These are phyloP conservation scores for Percina caprodes DNA, from an alignment of 2,113 vertebrate genomes.

Conservation along the genomic window DNA sequence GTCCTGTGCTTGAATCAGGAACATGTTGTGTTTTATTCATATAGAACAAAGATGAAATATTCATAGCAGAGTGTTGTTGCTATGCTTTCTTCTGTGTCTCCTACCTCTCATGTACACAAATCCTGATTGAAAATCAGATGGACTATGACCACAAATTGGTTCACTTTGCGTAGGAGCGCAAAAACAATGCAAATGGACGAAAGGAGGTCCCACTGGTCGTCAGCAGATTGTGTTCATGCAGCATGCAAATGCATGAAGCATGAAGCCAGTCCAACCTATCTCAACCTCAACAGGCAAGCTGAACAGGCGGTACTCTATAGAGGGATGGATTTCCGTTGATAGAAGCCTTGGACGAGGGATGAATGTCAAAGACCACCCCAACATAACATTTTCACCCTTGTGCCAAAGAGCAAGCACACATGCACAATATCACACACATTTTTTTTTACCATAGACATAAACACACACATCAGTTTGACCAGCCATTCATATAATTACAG, in stretches of 20 bases:
- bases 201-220: conserved; percentile 60
- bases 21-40: conserved; percentile 76
- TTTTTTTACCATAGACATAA: background rate
- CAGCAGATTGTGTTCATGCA: conserved; percentile 75
- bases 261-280: conserved; percentile 56
- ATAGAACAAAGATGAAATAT: conserved; percentile 75
- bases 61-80: conserved; percentile 54
- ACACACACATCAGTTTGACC: conserved; percentile 45
- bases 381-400: background rate
- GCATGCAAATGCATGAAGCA: conserved; percentile 75
- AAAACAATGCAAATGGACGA: conserved; percentile 71
- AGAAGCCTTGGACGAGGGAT: conserved; percentile 57
- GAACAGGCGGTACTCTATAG: conserved; percentile 53
- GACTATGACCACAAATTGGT: conserved; percentile 55
- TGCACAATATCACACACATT: conserved; percentile 20
- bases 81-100: conserved; percentile 44
- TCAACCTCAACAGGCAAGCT: conserved; percentile 37
- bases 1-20: conserved; percentile 53
- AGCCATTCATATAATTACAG: conserved; percentile 30
- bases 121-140: conserved; percentile 62
- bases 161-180: conserved; percentile 27
- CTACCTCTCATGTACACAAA: conserved; percentile 44
- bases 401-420: conserved; percentile 25
- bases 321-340: conserved; percentile 67
- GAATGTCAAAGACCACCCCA: conserved; percentile 67